Conservation (phyloP, 2,888 invertebrate genomes). For the Rotaria socialis region DNA sequence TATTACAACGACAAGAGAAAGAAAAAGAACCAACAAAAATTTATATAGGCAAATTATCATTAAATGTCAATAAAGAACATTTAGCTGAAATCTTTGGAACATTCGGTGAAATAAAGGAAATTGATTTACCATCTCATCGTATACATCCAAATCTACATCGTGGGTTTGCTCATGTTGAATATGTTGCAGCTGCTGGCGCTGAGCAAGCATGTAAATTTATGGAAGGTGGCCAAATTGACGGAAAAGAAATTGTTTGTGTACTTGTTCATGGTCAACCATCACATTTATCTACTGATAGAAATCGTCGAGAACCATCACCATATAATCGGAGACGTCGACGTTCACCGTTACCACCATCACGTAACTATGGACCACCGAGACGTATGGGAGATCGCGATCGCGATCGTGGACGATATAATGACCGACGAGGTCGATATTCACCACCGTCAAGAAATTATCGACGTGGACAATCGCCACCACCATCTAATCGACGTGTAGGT, state of each 20-base stretch:
- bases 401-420: slow-evolving; percentile 6
- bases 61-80: slow-evolving; percentile 75
- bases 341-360: slow-evolving; percentile 14
- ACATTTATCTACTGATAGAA: slow-evolving; percentile 13
- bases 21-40: slow-evolving; percentile 70
- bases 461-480: neutral
- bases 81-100: slow-evolving; percentile 58
- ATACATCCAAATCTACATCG: slow-evolving; percentile 73
- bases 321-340: slow-evolving; percentile 25
- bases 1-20: slow-evolving; percentile 36
- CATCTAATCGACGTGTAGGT: neutral
- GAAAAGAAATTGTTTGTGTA: slow-evolving; percentile 84
- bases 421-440: neutral
- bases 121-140: slow-evolving; percentile 84
- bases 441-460: slow-evolving; percentile 2
- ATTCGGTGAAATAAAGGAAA: slow-evolving; percentile 70
- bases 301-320: neutral
- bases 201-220: slow-evolving; percentile 98
- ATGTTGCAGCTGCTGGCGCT: slow-evolving; percentile 84
- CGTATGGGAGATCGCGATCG: neutral
- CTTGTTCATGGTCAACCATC: slow-evolving; percentile 37
- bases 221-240: slow-evolving; percentile 97
- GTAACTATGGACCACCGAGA: neutral
- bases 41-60: slow-evolving; percentile 82
- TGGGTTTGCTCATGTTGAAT: slow-evolving; percentile 85